phyloP scores from a whole-genome alignment of 2,888 invertebrate species.

The Caradrina kadenii region DNA sequence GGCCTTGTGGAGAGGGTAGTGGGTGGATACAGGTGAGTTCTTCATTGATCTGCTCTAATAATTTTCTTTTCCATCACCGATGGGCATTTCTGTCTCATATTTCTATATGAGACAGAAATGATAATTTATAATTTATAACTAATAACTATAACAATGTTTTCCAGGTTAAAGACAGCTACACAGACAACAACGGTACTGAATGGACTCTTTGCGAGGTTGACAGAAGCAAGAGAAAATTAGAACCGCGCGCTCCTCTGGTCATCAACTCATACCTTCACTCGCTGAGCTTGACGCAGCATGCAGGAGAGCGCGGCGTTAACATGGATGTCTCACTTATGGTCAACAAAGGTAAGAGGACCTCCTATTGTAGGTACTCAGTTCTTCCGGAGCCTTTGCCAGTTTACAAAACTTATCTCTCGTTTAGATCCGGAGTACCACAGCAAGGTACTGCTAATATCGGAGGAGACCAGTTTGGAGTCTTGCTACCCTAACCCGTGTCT shows the following conservation, averaged over 20 bases:
- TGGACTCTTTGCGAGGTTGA: slow-evolving; percentile 92
- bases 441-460: slow-evolving; percentile 91
- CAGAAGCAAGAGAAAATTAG: slow-evolving; percentile 74
- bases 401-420: slow-evolving; percentile 49
- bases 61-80: neutral
- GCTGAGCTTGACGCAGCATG: slow-evolving; percentile 90
- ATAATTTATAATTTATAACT: too few relatives aligned
- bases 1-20: slow-evolving; percentile 84
- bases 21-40: slow-evolving; percentile 89
- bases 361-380: neutral
- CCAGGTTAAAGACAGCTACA: slow-evolving; percentile 92
- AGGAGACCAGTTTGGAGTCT: slow-evolving; percentile 91
- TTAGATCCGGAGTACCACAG: slow-evolving; percentile 92
- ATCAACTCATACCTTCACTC: slow-evolving; percentile 93
- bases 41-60: neutral
- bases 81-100: too few relatives aligned
- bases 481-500: slow-evolving; percentile 94
- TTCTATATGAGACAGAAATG: too few relatives aligned
- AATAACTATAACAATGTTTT: neutral
- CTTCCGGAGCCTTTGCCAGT: neutral
- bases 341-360: slow-evolving; percentile 84
- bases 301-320: slow-evolving; percentile 81
- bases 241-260: slow-evolving; percentile 82
- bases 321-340: slow-evolving; percentile 92
- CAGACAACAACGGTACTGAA: slow-evolving; percentile 92